Evolutionary conservation across 2,113 vertebrate species (phyloP).

Genomic region (Cavia aperea): DNA sequence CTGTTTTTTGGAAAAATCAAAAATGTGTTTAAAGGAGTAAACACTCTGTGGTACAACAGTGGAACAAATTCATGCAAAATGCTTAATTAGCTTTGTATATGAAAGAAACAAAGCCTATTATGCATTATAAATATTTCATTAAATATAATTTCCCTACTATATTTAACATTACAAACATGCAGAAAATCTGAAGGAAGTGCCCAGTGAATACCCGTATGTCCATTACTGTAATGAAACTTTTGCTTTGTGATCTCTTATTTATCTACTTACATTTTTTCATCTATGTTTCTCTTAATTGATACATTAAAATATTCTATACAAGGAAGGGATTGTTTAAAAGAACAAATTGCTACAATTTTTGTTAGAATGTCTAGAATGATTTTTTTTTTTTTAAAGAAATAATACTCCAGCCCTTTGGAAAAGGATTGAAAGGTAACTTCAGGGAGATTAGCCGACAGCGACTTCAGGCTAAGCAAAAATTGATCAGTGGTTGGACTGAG

Average conservation of each 20-base stretch:
- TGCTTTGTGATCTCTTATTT: neutral
- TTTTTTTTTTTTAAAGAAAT: conserved; percentile 7
- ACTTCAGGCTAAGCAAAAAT: conserved; percentile 41
- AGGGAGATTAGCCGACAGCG: conserved; percentile 20
- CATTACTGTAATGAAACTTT: neutral
- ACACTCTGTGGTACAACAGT: neutral
- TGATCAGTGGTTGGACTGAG: conserved; percentile 40
- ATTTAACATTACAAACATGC: neutral
- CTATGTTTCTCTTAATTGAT: neutral
- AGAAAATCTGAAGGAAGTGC: neutral
- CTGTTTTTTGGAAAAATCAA: neutral
- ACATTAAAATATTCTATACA: neutral
- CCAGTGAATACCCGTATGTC: neutral
- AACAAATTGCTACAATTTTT: neutral
- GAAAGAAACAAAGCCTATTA: neutral
- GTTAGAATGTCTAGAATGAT: neutral
- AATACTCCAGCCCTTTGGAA: conserved; percentile 15
- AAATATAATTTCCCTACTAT: neutral
- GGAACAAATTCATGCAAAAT: neutral
- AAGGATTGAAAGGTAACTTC: conserved; percentile 29
- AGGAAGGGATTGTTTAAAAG: neutral
- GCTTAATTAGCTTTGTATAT: neutral
- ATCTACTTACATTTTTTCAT: neutral
- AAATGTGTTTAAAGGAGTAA: neutral
- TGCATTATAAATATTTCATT: neutral